phyloP scores from a whole-genome alignment of 2,113 vertebrate genomes.

The Craseonycteris thonglongyai region DNA sequence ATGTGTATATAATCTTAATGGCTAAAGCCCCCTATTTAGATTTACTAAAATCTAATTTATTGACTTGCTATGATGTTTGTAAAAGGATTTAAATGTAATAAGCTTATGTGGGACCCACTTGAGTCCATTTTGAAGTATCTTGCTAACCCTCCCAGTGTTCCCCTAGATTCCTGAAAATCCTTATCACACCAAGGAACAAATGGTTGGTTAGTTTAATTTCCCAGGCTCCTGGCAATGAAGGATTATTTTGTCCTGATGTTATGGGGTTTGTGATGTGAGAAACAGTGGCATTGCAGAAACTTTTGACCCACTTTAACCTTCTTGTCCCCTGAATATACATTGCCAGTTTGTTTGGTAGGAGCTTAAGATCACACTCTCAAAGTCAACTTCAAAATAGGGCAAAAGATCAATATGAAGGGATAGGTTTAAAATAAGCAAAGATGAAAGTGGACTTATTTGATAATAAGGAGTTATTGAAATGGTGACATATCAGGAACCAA shows the following conservation, averaged over 20 bases:
- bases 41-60: conserved; percentile 45
- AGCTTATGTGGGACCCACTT: conserved; percentile 29
- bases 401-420: not conserved
- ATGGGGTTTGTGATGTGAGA: not conserved
- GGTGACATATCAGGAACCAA: not conserved
- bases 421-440: not conserved
- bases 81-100: conserved; percentile 45
- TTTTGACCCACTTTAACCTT: not conserved
- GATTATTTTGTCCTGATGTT: not conserved
- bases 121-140: not conserved
- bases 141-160: not conserved
- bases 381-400: not conserved
- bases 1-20: not conserved
- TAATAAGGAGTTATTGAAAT: not conserved
- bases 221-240: not conserved
- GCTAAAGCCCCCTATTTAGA: conserved; percentile 25
- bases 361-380: not conserved
- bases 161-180: not conserved
- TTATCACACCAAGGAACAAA: not conserved
- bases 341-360: not conserved
- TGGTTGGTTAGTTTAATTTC: not conserved
- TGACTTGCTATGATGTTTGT: conserved; percentile 31
- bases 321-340: not conserved
- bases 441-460: not conserved
- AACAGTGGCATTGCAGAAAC: not conserved